Conservation (phyloP, 1,140 invertebrate species). For the Drosophila mojavensis region DNA sequence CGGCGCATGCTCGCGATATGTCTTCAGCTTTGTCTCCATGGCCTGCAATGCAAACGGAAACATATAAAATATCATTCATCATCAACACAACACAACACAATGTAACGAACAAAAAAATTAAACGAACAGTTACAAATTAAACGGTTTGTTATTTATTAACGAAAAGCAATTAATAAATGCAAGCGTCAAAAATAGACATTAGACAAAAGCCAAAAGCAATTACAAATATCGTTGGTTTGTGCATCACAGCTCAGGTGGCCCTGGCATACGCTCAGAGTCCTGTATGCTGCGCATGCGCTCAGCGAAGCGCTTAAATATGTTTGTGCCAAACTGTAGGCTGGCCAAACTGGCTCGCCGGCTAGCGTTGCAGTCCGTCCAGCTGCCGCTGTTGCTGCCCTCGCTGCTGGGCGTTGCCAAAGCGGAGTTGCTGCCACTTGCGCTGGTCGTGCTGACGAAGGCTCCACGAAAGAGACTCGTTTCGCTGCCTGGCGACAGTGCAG, state of each 20-base stretch:
- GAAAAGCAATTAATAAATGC: constrained; percentile 64
- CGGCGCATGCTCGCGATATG: constrained; percentile 77
- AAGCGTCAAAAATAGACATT: constrained; percentile 43
- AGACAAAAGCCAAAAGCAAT: constrained; percentile 45
- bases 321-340: constrained; percentile 71
- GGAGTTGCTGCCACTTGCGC: constrained; percentile 36
- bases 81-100: constrained; percentile 4
- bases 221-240: constrained; percentile 10
- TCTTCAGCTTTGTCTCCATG: constrained; percentile 82
- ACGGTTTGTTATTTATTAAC: constrained; percentile 64
- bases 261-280: constrained; percentile 40
- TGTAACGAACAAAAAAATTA: constrained; percentile 47
- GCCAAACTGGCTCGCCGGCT: constrained; percentile 39
- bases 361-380: constrained; percentile 27
- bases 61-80: constrained; percentile 1
- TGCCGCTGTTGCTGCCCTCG: constrained; percentile 45
- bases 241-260: constrained; percentile 21
- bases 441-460: constrained; percentile 67
- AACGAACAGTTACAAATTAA: constrained; percentile 49
- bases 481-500: constrained; percentile 36
- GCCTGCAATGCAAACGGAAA: constrained; percentile 59
- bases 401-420: constrained; percentile 51
- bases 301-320: constrained; percentile 81
- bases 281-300: constrained; percentile 71
- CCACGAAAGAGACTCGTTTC: constrained; percentile 71